Evolutionary conservation across 1,140 invertebrate genomes (phyloP), one percentile per base, ranked within the genome.

Genomic region (Lucilia cuprina): DNA sequence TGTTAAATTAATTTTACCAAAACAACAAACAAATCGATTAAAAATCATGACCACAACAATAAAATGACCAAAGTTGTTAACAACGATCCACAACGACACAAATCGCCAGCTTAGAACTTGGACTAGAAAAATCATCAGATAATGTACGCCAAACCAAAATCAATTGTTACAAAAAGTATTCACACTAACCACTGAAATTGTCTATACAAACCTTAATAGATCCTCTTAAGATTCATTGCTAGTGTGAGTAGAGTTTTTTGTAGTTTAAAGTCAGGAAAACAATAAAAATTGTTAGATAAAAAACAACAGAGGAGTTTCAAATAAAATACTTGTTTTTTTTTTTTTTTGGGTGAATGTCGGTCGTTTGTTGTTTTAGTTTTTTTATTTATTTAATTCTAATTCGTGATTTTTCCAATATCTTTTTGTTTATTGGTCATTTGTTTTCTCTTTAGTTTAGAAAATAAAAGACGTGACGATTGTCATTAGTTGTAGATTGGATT

Each of bases 1-100:
- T 41, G 41, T 41, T 21, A 70, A 70, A 21, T 21, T 60, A 60
- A 25, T 21, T 70, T 70, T 9, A 25, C 12, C 21, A 7, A 21
- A n/a, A 19, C n/a, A 21, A 21, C n/a, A 21, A 70, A 21, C 10
- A 21, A 70, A 70, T 21, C 65, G n/a, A 70, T 70, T 70, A 70
- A 70, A 70, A 70, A 70, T 70, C 65, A 70, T 70, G 65, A 70
- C 21, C 65, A 70, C n/a, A 70, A 21, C 65, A 21, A 70, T 65
- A 21, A 12, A 60, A n/a, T n/a, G 13, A n/a, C 19, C 65, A 70
- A 5, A 21, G 65, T 25, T 21, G 65, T 21, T 70, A 19, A 70
- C 10, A 25, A 21, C 17, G 8, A 9, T 21, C 19, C 21, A 70
- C 65, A 70, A 21, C 21, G 0, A 21, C 19, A 70, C 25, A 30